Conservation (phyloP, 2,888 invertebrate species). For the Protodeltote pygarga region DNA sequence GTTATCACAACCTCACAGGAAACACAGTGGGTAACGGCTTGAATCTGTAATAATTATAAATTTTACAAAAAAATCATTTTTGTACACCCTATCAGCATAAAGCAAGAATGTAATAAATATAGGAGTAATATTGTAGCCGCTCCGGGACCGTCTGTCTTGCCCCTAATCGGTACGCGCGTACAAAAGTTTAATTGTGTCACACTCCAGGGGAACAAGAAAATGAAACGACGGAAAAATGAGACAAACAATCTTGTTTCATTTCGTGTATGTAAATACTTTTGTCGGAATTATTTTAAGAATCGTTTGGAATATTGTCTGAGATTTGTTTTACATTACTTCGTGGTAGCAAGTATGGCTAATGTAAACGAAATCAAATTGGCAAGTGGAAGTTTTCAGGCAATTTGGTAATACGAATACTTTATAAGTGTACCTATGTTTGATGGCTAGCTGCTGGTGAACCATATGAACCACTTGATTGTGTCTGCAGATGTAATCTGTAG, state of each 20-base stretch:
- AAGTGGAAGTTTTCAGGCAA: too few relatives aligned
- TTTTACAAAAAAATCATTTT: too few relatives aligned
- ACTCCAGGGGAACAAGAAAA: neutral
- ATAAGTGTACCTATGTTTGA: too few relatives aligned
- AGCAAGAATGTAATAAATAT: constrained; percentile 1
- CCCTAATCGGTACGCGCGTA: neutral
- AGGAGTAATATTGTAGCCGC: neutral
- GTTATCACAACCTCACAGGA: too few relatives aligned
- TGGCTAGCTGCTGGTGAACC: too few relatives aligned
- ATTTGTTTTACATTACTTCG: neutral
- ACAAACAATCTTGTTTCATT: constrained; percentile 9
- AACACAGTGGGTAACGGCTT: too few relatives aligned
- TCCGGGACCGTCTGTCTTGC: neutral
- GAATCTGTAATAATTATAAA: too few relatives aligned
- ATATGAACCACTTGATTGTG: too few relatives aligned
- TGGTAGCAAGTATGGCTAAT: neutral
- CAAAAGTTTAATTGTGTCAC: constrained; percentile 18
- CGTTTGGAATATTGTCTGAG: constrained; percentile 1
- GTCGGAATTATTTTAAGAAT: neutral
- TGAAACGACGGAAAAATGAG: neutral
- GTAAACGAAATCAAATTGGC: too few relatives aligned
- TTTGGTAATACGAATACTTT: too few relatives aligned
- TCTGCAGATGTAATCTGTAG: too few relatives aligned
- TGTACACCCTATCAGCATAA: neutral
- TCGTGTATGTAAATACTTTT: constrained; percentile 1